A percentile compares a stretch with the other conserved stretches of the same genome.
phyloP scores from a whole-genome alignment of 2,888 invertebrate genomes.

The Tenodera sinensis region DNA sequence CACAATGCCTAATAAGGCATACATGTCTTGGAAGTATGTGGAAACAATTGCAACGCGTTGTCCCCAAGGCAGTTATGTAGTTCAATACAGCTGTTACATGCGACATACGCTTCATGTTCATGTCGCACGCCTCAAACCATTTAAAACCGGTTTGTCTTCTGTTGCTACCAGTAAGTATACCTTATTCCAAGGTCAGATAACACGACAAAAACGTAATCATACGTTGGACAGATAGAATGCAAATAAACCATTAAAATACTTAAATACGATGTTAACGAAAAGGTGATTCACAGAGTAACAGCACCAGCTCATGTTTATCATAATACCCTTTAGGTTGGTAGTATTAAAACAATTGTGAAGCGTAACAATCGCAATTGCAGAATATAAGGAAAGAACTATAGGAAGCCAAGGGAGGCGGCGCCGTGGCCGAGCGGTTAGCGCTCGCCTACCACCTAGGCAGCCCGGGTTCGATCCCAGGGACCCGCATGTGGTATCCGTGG shows the following conservation, averaged over 20 bases:
- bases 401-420: too few relatives aligned
- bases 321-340: too few relatives aligned
- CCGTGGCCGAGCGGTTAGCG: too few relatives aligned
- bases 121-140: not conserved
- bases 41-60: not conserved
- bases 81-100: not conserved
- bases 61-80: not conserved
- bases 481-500: too few relatives aligned
- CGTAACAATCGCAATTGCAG: too few relatives aligned
- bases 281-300: not conserved
- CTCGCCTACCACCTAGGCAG: too few relatives aligned
- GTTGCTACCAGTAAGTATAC: not conserved
- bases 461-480: too few relatives aligned
- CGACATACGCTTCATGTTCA: not conserved
- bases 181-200: not conserved
- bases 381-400: too few relatives aligned
- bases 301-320: too few relatives aligned
- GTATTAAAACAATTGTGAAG: too few relatives aligned
- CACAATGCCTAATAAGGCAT: too few relatives aligned
- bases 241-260: not conserved
- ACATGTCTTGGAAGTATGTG: too few relatives aligned
- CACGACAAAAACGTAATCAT: not conserved
- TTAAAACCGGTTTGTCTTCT: not conserved
- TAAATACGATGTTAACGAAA: not conserved
- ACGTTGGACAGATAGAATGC: not conserved